These are phyloP conservation scores for Microchrysa polita DNA, from an alignment of 2,888 invertebrate species.

Conservation along the genomic window DNA sequence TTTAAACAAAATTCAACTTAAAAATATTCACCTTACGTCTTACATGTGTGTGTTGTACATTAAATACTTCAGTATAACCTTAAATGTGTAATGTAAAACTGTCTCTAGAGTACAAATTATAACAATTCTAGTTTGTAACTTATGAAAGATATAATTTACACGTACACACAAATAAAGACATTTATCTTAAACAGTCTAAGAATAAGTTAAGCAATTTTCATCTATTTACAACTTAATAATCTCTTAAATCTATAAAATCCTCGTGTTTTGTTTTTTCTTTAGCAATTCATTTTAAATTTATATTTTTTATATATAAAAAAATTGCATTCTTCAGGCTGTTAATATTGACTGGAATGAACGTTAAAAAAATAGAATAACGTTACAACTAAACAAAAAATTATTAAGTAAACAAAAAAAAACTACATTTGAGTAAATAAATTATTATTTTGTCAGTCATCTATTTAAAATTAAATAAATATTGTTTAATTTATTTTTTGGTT, in stretches of 20 bases:
- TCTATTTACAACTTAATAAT: constrained; percentile 49
- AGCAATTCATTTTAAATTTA: constrained; percentile 13
- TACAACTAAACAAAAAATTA: constrained; percentile 26
- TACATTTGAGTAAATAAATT: constrained; percentile 43
- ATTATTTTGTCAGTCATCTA: constrained; percentile 41
- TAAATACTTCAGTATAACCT: constrained; percentile 46
- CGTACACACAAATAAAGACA: constrained; percentile 47
- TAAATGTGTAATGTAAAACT: constrained; percentile 39
- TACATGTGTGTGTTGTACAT: constrained; percentile 39
- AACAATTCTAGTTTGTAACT: constrained; percentile 41
- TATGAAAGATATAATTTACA: constrained; percentile 47
- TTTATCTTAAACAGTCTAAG: constrained; percentile 45
- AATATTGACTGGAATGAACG: constrained; percentile 48
- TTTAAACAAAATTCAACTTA: constrained; percentile 23
- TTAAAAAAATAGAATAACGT: constrained; percentile 43
- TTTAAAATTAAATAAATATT: constrained; percentile 40
- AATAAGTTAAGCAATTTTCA: constrained; percentile 47
- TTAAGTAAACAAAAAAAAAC: constrained; percentile 25
- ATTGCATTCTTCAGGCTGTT: constrained; percentile 43
- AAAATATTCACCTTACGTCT: constrained; percentile 26
- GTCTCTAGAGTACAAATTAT: constrained; percentile 42
- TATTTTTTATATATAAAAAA: constrained; percentile 32
- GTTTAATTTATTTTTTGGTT: constrained; percentile 26
- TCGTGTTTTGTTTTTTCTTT: constrained; percentile 6
- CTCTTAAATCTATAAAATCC: constrained; percentile 34